Conservation (phyloP, 2,113 vertebrate species). For the Spheniscus mendiculus region DNA sequence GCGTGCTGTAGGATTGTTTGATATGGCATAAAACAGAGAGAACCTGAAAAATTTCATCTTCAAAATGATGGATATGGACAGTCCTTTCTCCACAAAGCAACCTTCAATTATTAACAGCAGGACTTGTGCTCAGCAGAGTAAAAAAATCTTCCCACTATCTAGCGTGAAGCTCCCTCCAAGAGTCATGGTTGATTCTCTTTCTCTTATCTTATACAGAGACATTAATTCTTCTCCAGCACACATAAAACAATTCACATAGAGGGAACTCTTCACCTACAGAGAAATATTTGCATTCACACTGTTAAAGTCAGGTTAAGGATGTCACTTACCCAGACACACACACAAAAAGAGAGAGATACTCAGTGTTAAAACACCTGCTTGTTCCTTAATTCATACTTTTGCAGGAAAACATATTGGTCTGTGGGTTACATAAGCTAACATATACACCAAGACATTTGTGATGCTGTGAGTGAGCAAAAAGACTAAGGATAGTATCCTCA, state of each 20-base stretch:
- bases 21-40: constrained; percentile 38
- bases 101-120: constrained; percentile 52
- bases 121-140: constrained; percentile 33
- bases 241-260: constrained; percentile 29
- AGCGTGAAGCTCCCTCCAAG: constrained; percentile 40
- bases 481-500: constrained; percentile 35
- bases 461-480: neutral
- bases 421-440: constrained; percentile 48
- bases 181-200: constrained; percentile 31
- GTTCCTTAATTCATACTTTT: constrained; percentile 50
- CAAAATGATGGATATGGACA: constrained; percentile 13
- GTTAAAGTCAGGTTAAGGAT: constrained; percentile 47
- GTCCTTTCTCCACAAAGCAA: constrained; percentile 22
- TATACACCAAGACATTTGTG: constrained; percentile 46
- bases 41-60: constrained; percentile 38
- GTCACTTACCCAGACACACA: constrained; percentile 13
- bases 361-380: constrained; percentile 40
- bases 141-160: constrained; percentile 10
- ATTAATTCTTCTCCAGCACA: constrained; percentile 46
- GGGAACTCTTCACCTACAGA: constrained; percentile 49
- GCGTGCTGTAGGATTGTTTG: constrained; percentile 21
- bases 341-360: neutral
- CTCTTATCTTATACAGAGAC: constrained; percentile 34
- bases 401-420: constrained; percentile 45
- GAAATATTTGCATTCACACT: constrained; percentile 18